Evolutionary conservation across 2,888 invertebrate genomes (phyloP), one percentile per base, ranked within the genome.

Genomic region (Leptodirus hochenwartii): DNA sequence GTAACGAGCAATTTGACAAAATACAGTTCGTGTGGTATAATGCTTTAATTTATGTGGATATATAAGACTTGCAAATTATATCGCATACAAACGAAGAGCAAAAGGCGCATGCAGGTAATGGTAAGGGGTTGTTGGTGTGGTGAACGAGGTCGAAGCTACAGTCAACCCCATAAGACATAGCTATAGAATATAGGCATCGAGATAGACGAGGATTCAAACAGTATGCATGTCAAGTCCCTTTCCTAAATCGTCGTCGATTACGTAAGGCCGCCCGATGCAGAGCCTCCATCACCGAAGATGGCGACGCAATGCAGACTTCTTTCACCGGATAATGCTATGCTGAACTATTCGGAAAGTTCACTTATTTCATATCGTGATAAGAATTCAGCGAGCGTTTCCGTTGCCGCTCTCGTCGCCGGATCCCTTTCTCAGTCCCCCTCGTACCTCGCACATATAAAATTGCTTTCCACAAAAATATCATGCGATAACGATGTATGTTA

Each of bases 331-430:
- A 37, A 41, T 37, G 33, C 32, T 34, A 37, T 34, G 38, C 34
- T 32, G 32, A 39, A 37, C 36, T 38, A 39, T 38, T 39, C 36
- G 11, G 27, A 35, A 37, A 35, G 32, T 37, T 36, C 34, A 29
- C 34, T 35, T 33, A 37, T 33, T 34, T 36, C 34, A 33, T 35
- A 38, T 36, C 39, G 35, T 32, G 38, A 38, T 39, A 39, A 38
- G 39, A 37, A 38, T 35, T 34, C 34, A 34, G 33, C 35, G 33
- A 32, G 27, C 31, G 25, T 25, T 20, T 17, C 17, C 16, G 17
- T 9, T 17, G 26, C 10, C 22, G 10, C n/a, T n/a, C n/a, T n/a
- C 2, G 3, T 3, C 25, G n/a, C n/a, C n/a, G n/a, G n/a, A n/a
- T n/a, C n/a, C n/a, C n/a, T n/a, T n/a, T n/a, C n/a, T n/a, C n/a